Percentiles rank a stretch among this genome's conserved stretches.
Conservation (phyloP, 1,140 invertebrate genomes). For the Pseudomyrmex dendroicus region DNA sequence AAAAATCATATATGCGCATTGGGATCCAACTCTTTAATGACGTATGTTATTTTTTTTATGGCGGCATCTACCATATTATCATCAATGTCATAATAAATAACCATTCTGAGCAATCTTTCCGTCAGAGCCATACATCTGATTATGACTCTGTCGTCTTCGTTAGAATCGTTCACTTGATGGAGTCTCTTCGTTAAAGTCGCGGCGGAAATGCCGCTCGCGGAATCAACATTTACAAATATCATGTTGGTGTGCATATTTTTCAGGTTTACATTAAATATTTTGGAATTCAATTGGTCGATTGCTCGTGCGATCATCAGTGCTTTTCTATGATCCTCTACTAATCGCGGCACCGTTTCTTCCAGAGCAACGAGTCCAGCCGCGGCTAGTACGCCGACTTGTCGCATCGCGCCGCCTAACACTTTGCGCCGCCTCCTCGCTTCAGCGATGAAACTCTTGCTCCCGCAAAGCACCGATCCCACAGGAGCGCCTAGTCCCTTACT, state of each 20-base stretch:
- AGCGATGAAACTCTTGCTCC: slow-evolving; percentile 91
- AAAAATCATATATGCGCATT: neutral
- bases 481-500: slow-evolving; percentile 96
- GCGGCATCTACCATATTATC: slow-evolving; percentile 87
- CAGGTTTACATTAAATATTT: slow-evolving; percentile 89
- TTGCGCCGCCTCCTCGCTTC: slow-evolving; percentile 92
- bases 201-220: slow-evolving; percentile 82
- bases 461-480: slow-evolving; percentile 93
- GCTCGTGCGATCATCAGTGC: slow-evolving; percentile 89
- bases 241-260: slow-evolving; percentile 92
- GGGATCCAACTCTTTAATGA: slow-evolving; percentile 85
- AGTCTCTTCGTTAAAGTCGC: slow-evolving; percentile 87
- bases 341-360: slow-evolving; percentile 89
- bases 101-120: slow-evolving; percentile 86
- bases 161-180: slow-evolving; percentile 84
- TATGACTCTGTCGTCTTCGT: slow-evolving; percentile 83
- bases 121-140: slow-evolving; percentile 87
- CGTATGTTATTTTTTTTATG: slow-evolving; percentile 87
- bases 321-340: slow-evolving; percentile 91
- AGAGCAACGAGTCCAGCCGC: slow-evolving; percentile 94
- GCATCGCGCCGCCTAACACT: slow-evolving; percentile 95
- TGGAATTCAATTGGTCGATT: slow-evolving; percentile 78
- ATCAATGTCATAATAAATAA: slow-evolving; percentile 89
- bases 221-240: slow-evolving; percentile 88
- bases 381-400: slow-evolving; percentile 95